Evolutionary conservation across 37 sponge, comb jelly and placozoan genomes (phyloP).

Genomic region (Trichoplax adhaerens): DNA sequence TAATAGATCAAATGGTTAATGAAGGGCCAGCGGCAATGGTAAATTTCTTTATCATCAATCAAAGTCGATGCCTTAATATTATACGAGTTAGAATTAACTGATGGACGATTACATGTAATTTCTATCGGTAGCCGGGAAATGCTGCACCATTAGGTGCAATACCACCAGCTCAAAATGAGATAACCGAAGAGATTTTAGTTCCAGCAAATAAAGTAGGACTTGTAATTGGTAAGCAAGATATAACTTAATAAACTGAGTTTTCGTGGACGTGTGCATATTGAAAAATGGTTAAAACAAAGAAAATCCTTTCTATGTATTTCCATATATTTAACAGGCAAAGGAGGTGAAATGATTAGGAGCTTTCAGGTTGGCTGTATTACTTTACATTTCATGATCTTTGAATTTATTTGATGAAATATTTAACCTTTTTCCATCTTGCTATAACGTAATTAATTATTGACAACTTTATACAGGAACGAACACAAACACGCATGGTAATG

Average conservation of each 20-base stretch:
- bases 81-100: no score
- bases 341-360: constrained; percentile 72
- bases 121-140: no score
- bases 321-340: constrained; percentile 38
- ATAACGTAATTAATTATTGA: background rate
- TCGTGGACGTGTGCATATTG: background rate
- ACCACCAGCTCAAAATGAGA: no score
- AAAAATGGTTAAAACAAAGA: no score
- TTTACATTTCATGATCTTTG: no score
- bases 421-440: background rate
- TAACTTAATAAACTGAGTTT: constrained; percentile 5
- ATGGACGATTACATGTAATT: no score
- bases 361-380: constrained; percentile 27
- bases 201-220: constrained; percentile 77
- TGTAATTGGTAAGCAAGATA: constrained; percentile 62
- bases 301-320: background rate
- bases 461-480: background rate
- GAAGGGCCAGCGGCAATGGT: no score
- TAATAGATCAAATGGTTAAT: no score
- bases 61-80: no score
- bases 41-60: no score
- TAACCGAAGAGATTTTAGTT: constrained; percentile 52
- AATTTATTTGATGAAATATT: no score
- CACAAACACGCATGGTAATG: constrained; percentile 52
- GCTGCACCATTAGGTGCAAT: no score